phyloP scores from a whole-genome alignment of 2,888 invertebrate genomes.

The Eupithecia exiguata region DNA sequence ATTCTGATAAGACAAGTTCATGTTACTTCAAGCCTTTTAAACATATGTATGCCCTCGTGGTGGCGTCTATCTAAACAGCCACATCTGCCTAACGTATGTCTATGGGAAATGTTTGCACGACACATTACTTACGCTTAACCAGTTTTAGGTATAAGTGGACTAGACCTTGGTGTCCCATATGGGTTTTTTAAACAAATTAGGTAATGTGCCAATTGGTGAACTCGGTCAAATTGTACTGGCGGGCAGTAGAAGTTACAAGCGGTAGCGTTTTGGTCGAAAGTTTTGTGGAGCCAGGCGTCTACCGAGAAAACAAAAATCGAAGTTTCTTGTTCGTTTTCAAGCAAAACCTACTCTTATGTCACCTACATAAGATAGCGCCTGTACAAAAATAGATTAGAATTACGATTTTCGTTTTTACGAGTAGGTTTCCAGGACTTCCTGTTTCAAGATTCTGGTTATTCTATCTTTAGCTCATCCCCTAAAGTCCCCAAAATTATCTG shows the following conservation, averaged over 20 bases:
- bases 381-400: too few species aligned
- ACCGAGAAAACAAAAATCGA: too few species aligned
- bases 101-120: constrained; percentile 45
- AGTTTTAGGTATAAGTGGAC: constrained; percentile 29
- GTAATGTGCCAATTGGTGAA: constrained; percentile 72
- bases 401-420: too few species aligned
- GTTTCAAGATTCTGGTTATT: not conserved
- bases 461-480: not conserved
- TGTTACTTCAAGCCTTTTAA: constrained; percentile 22
- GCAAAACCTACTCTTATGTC: too few species aligned
- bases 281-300: not conserved
- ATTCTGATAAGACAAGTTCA: constrained; percentile 35
- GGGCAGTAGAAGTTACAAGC: constrained; percentile 26
- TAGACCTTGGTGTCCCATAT: constrained; percentile 67
- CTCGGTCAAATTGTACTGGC: constrained; percentile 62
- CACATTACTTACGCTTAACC: constrained; percentile 25
- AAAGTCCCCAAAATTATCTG: not conserved
- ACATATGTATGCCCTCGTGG: constrained; percentile 32
- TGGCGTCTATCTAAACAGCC: constrained; percentile 42
- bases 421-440: too few species aligned
- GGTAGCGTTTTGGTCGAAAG: constrained; percentile 22
- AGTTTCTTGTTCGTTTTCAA: too few species aligned
- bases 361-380: too few species aligned
- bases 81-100: constrained; percentile 37
- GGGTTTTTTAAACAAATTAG: constrained; percentile 76